Base-by-base conservation (phyloP, 2,888 invertebrate species). In the Cecidostiba fungosa region DNA sequence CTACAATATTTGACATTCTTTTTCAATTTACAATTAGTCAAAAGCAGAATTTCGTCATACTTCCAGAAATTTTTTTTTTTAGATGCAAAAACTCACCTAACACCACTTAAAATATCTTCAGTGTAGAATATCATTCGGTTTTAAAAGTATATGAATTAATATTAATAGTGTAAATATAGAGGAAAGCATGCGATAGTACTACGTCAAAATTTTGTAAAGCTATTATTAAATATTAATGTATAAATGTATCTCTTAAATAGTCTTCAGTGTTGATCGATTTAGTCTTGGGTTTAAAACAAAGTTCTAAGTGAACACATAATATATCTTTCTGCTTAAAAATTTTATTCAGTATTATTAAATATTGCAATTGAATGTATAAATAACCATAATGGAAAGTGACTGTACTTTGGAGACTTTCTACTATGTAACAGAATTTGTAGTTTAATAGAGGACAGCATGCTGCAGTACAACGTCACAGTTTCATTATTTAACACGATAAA, bases 81-180 rank as follows among this genome's bases (percentile, higher is more conserved):
- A 19, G 5, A 4, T 29, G 29, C 6, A 32, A 6, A 32, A 80
- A 80, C 72, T 80, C 80, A 80, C 80, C 73, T 80, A 81, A 32
- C 29, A 70, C 59, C 39, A 66, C 23, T 50, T 59, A 29, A n/a
- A 54, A 54, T 62, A 73, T 54, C 77, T 82, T 82, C 82, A 70
- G 32, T 43, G 70, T 70, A 26, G n/a, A 54, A 59, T n/a, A 78
- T 73, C 78, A 74, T 70, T 78, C 10, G 32, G 29, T 36, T 26
- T 66, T 66, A 66, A 14, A 66, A 29, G 66, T 12, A 16, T 23
- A 23, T 8, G 5, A 19, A 59, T 5, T 0, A 23, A 59, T 23
- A n/a, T 59, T 5, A 23, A 59, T 59, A 59, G 16, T 23, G 19
- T n/a, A 23, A 10, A 23, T 23, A 23, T 23, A 59, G 23, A 59